phyloP scores from a whole-genome alignment of 1,140 invertebrate genomes.

The Heliconius melpomene region DNA sequence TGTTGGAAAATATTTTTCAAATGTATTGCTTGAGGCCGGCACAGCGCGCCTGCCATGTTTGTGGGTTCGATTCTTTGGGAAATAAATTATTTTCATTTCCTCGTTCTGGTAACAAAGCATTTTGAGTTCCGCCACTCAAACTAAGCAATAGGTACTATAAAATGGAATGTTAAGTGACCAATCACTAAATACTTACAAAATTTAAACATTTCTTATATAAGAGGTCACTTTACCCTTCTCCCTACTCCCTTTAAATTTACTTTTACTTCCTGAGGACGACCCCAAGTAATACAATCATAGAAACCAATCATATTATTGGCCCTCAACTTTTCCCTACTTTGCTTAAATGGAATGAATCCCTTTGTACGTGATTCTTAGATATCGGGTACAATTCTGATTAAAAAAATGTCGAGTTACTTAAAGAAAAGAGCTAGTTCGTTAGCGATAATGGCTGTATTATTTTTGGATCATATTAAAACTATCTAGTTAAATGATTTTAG shows the following conservation, averaged over 20 bases:
- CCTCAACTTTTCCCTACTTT: constrained; percentile 8
- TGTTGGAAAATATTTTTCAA: not conserved
- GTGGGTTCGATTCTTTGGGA: too few relatives aligned
- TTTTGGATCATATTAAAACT: too few relatives aligned
- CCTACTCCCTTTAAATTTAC: not conserved
- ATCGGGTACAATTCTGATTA: not conserved
- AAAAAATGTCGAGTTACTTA: not conserved
- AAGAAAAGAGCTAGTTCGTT: not conserved
- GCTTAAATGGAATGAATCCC: not conserved
- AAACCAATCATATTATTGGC: constrained; percentile 10
- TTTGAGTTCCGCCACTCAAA: too few relatives aligned
- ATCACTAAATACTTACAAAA: too few relatives aligned
- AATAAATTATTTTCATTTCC: too few relatives aligned
- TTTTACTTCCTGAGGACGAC: not conserved
- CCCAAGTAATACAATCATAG: constrained; percentile 8
- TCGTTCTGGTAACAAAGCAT: too few relatives aligned
- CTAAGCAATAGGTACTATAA: too few relatives aligned
- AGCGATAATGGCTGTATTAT: not conserved
- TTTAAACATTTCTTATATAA: too few relatives aligned
- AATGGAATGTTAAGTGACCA: too few relatives aligned
- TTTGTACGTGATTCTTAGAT: not conserved
- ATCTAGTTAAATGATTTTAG: too few relatives aligned
- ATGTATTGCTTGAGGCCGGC: not conserved
- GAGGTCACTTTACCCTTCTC: not conserved
- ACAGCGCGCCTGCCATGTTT: too few relatives aligned